Evolutionary conservation across 1,140 invertebrate genomes (phyloP).

Genomic region (Macrostomum lignano): DNA sequence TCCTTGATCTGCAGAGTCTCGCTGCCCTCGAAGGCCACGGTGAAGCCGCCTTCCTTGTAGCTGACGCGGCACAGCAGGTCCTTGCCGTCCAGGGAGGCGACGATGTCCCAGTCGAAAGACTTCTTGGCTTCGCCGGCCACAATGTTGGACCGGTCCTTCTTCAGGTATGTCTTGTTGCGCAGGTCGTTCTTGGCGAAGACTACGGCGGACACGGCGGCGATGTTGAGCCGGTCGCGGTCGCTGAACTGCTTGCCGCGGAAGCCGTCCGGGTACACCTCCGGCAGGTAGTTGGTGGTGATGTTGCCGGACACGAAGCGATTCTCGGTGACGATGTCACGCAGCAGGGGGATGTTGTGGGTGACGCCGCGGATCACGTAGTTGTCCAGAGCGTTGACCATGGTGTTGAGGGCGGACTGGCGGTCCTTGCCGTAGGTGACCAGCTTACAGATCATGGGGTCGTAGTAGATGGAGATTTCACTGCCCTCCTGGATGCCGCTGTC

Average conservation of each 20-base stretch:
- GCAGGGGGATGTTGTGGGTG: conserved; percentile 40
- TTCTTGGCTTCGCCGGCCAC: too few relatives aligned
- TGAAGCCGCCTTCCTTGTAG: too few relatives aligned
- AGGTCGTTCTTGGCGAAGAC: conserved; percentile 30
- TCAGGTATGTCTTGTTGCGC: conserved; percentile 21
- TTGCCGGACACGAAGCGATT: conserved; percentile 34
- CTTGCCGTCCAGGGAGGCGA: too few relatives aligned
- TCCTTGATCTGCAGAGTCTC: conserved; percentile 13
- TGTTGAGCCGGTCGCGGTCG: conserved; percentile 17
- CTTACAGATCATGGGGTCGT: conserved; percentile 48
- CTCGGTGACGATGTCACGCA: conserved; percentile 39
- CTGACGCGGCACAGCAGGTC: too few relatives aligned
- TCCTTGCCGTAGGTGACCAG: conserved; percentile 35
- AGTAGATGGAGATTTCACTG: conserved; percentile 42
- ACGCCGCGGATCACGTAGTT: conserved; percentile 42
- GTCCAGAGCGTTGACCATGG: conserved; percentile 37
- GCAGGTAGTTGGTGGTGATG: conserved; percentile 39
- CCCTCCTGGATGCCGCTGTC: conserved; percentile 44
- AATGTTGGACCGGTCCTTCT: conserved; percentile 13
- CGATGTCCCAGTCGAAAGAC: too few relatives aligned
- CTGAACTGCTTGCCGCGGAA: conserved; percentile 28
- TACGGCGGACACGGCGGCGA: conserved; percentile 30
- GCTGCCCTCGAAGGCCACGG: conserved; percentile 6
- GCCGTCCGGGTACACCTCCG: conserved; percentile 32
- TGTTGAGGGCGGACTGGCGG: conserved; percentile 33